Base-by-base conservation (phyloP, 2,888 invertebrate species). In the Hetaerina titia region DNA sequence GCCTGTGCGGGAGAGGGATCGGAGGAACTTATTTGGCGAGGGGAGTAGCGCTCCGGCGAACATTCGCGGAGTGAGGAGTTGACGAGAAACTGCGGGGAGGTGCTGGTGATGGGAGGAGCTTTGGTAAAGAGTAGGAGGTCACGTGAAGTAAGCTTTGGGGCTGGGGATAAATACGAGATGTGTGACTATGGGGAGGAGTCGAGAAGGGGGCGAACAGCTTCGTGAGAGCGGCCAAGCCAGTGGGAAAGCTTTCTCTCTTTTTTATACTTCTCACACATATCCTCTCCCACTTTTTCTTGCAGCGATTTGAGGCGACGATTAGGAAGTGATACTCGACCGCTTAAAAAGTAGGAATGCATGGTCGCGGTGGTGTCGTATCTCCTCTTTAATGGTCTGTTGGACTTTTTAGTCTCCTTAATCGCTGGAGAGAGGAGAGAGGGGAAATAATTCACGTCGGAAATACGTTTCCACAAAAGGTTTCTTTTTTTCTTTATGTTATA, bases 281-380 rank as follows among this genome's bases (percentile, higher is more conserved):
- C 22, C 31, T 11, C 6, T 56, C n/a, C 6, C 56, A 56, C 74
- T 8, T 13, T 6, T 25, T 19, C 25, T 13, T 74, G 74, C 74
- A 56, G 92, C 64, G 69, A 69, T 92, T 92, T 69, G 69, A 92
- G 92, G 56, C 13, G 45, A 22, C 92, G 69, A 92, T 69, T 74
- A 92, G 56, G 19, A 56, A 22, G 57, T 11, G n/a, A 69, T 90
- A 11, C n/a, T 92, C 22, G 22, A 22, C 45, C 74, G 90, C 63
- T 56, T 69, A 92, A 92, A 92, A 74, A 92, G 69, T 63, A 57
- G 13, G 45, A 56, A 57, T 74, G 45, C 56, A 92, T 57, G n/a
- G n/a, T 15, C 13, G 13, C 57, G 22, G 17, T 74, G 11, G 1
- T 57, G 15, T 22, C 57, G 8, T n/a, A 57, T 58, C 58, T 74